phyloP scores from a whole-genome alignment of 2,888 invertebrate genomes.

The Cremastinae sp. region DNA sequence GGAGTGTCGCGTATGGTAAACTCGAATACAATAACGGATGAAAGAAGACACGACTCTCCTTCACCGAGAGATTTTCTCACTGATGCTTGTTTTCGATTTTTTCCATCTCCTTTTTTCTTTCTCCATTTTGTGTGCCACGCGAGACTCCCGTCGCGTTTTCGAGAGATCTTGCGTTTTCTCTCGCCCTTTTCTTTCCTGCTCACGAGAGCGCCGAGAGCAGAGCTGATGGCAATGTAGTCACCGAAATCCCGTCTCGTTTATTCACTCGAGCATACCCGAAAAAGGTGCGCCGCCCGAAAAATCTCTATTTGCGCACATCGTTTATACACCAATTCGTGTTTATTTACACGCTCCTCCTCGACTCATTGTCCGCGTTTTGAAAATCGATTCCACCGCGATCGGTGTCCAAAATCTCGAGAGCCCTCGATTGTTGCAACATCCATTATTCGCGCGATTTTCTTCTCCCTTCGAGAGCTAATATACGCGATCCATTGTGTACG shows the following conservation, averaged over 20 bases:
- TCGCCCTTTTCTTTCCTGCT: conserved; percentile 40
- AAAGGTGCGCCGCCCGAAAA: no score
- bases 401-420: conserved; percentile 35
- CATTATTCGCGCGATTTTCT: conserved; percentile 19
- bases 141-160: conserved; percentile 53
- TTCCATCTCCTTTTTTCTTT: no score
- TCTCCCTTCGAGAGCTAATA: not conserved
- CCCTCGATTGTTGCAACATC: conserved; percentile 28
- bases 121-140: conserved; percentile 50
- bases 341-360: conserved; percentile 19
- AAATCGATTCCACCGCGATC: conserved; percentile 57
- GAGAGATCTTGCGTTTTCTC: conserved; percentile 42
- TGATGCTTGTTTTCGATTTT: conserved; percentile 23
- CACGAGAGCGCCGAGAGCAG: no score
- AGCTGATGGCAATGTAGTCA: conserved; percentile 51
- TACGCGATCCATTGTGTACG: not conserved
- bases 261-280: conserved; percentile 12
- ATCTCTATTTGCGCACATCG: no score
- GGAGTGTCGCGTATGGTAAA: conserved; percentile 29
- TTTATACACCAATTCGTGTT: no score
- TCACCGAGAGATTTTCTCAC: conserved; percentile 24
- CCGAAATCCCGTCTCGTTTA: conserved; percentile 55
- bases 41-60: conserved; percentile 69
- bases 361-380: conserved; percentile 53
- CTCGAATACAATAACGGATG: conserved; percentile 51